These are phyloP conservation scores for Cerceris ruficornis DNA, from an alignment of 2,888 invertebrate genomes.

Conservation along the genomic window DNA sequence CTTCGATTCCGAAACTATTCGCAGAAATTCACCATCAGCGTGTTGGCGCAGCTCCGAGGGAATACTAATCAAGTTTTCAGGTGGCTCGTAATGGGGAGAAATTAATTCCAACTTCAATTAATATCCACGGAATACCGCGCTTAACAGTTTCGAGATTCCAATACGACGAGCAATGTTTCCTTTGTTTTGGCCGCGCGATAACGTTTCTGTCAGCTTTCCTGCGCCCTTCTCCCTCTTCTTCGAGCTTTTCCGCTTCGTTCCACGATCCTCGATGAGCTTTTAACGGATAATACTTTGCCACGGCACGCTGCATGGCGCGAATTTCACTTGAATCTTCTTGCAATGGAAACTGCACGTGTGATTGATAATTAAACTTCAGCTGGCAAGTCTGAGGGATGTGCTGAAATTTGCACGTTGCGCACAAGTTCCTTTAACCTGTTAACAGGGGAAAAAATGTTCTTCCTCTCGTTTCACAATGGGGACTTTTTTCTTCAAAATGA, in stretches of 20 bases:
- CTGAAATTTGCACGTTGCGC: no score
- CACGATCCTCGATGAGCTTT: not conserved
- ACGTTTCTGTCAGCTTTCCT: slow-evolving; percentile 2
- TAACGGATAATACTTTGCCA: not conserved
- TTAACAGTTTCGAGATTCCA: slow-evolving; percentile 58
- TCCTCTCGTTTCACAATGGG: no score
- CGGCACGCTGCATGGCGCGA: not conserved
- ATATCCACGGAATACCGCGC: slow-evolving; percentile 62
- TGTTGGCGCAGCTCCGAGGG: slow-evolving; percentile 60
- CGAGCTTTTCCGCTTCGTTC: not conserved
- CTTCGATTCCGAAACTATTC: slow-evolving; percentile 66
- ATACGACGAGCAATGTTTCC: slow-evolving; percentile 38
- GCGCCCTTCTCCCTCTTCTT: not conserved
- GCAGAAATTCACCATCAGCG: slow-evolving; percentile 67
- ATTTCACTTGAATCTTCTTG: not conserved
- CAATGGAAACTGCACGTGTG: no score
- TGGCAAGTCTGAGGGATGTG: no score
- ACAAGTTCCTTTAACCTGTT: no score
- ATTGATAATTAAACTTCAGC: no score
- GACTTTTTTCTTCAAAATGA: no score
- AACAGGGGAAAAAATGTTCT: no score
- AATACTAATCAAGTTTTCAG: slow-evolving; percentile 76
- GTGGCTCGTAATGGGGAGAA: slow-evolving; percentile 65
- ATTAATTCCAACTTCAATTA: slow-evolving; percentile 71
- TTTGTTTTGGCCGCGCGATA: slow-evolving; percentile 40